Conservation (phyloP, 2,113 vertebrate species). For the Tursiops truncatus region DNA sequence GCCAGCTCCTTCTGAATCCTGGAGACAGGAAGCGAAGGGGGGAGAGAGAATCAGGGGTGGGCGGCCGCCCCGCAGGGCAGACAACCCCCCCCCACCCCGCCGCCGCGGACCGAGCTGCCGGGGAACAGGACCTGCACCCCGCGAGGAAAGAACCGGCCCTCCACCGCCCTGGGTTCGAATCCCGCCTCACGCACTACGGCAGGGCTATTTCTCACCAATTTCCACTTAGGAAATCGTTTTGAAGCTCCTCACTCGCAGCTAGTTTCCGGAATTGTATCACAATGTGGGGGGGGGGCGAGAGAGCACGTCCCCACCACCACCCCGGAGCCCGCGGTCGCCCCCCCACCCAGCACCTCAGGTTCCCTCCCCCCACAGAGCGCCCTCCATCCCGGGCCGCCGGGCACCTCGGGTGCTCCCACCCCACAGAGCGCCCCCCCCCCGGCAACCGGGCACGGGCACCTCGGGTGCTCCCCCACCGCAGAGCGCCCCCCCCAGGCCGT, state of each 20-base stretch:
- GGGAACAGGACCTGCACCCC: no score
- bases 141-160: no score
- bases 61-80: background rate
- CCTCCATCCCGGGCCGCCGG: background rate
- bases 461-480: background rate
- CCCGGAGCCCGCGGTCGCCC: background rate
- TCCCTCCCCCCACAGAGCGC: background rate
- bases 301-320: background rate
- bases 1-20: slow-evolving; percentile 99
- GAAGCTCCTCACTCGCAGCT: background rate
- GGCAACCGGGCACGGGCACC: background rate
- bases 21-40: slow-evolving; percentile 68
- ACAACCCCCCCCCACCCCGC: no score
- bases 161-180: background rate
- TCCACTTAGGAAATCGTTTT: background rate
- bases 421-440: no score
- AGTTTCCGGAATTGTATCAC: background rate
- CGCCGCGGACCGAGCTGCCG: no score
- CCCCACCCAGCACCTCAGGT: no score
- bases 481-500: no score
- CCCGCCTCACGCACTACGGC: background rate
- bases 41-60: slow-evolving; percentile 41
- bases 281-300: background rate
- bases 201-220: background rate
- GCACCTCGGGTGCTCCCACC: no score